Evolutionary conservation across 1,140 invertebrate genomes (phyloP), one percentile per base, ranked within the genome.

Genomic region (Heliconius nattereri): DNA sequence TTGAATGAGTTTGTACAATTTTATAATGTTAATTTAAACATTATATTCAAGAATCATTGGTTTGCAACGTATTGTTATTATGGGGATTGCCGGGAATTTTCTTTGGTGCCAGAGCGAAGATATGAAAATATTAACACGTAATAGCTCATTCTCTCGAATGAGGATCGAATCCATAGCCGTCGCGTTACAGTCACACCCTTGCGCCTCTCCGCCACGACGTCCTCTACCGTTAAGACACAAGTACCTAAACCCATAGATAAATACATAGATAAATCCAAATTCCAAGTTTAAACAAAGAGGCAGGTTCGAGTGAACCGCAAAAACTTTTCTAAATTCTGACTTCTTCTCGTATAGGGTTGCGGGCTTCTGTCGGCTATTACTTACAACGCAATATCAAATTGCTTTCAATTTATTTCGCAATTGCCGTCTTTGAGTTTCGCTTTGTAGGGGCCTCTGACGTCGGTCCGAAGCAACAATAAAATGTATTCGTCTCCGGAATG

Each of bases 401-500:
- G 92, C 92, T 93, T 94, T 93, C 92, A 93, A 94, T 93, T 93
- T 94, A 94, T 94, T 94, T 94, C 91, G 92, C 92, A 92, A 93
- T 94, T 92, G 92, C 92, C 92, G 92, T 94, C 92, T 94, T 94
- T 94, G 92, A 93, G 92, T 94, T 94, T 93, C 92, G 92, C 92
- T 94, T 94, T 94, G 91, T 93, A 91, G 90, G 91, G 90, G 91
- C 91, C 90, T 92, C 91, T 92, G 92, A 94, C 91, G 92, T 90
- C 91, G 92, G 91, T 93, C 90, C 91, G 90, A 92, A 91, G 90
- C 92, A 94, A 94, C 92, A 94, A 94, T 94, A 94, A 94, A 94
- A 94, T 94, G 92, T 94, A 94, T 94, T 94, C 92, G 92, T 94
- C 92, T 92, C 92, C 90, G 92, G 92, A 94, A 94, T 94, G 92